Percentiles rank a stretch among this genome's conserved stretches.
phyloP scores from a whole-genome alignment of 1,140 invertebrate genomes.

The Papilio helenus region DNA sequence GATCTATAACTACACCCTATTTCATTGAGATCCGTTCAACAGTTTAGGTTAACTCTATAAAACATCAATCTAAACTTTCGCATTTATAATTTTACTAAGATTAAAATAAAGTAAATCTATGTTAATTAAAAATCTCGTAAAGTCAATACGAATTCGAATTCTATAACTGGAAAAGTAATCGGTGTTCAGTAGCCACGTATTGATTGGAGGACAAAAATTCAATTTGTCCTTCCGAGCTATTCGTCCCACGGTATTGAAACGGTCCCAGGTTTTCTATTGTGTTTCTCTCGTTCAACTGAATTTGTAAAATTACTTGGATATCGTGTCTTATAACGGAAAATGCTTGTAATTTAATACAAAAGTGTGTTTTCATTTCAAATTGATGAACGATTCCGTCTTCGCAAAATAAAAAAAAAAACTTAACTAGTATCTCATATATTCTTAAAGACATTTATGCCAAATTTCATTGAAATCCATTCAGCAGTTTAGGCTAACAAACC shows the following conservation, averaged over 20 bases:
- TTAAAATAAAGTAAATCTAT: neutral
- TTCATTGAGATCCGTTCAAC: too few relatives aligned
- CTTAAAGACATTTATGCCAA: too few relatives aligned
- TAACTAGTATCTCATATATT: too few relatives aligned
- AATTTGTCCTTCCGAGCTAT: slow-evolving; percentile 24
- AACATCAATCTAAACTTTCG: too few relatives aligned
- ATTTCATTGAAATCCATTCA: too few relatives aligned
- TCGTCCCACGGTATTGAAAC: slow-evolving; percentile 7
- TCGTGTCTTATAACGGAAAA: neutral
- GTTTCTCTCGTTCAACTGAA: neutral
- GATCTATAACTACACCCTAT: too few relatives aligned
- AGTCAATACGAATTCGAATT: neutral
- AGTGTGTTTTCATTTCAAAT: too few relatives aligned
- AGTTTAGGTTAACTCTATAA: too few relatives aligned
- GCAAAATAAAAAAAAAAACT: too few relatives aligned
- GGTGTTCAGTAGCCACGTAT: neutral
- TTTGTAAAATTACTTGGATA: neutral
- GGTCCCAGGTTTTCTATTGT: neutral
- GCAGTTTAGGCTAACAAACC: too few relatives aligned
- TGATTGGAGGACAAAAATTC: slow-evolving; percentile 19
- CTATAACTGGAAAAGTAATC: neutral
- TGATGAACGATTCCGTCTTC: too few relatives aligned
- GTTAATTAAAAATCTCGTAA: neutral
- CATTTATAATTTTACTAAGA: neutral
- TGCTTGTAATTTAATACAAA: neutral